phyloP scores from a whole-genome alignment of 2,797 vertebrate species.

The Hyperoplus immaculatus region DNA sequence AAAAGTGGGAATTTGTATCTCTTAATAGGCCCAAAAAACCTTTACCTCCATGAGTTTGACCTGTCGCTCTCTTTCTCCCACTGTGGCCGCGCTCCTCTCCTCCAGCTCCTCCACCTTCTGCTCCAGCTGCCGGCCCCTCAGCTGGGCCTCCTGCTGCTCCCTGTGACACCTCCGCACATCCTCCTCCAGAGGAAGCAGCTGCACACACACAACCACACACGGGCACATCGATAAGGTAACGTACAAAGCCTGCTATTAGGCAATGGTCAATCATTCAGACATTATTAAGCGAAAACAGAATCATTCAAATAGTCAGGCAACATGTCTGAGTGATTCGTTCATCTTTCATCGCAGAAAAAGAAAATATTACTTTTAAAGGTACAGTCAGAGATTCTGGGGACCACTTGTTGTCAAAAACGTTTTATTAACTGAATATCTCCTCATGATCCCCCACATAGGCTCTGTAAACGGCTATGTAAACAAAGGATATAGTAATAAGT shows the following conservation, averaged over 20 bases:
- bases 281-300: background rate
- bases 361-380: no score
- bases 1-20: no score
- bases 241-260: background rate
- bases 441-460: no score
- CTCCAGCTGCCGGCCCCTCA: constrained; percentile 89
- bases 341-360: no score
- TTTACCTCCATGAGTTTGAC: constrained; percentile 94
- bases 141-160: constrained; percentile 90
- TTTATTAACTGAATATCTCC: no score
- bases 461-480: no score
- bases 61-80: constrained; percentile 89
- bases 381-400: no score
- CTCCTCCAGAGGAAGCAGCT: constrained; percentile 92
- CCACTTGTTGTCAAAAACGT: no score
- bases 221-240: constrained; percentile 38
- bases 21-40: no score
- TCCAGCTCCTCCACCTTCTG: constrained; percentile 91
- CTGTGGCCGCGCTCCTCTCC: constrained; percentile 85
- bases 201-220: constrained; percentile 51
- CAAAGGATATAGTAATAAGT: no score
- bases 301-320: background rate
- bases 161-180: constrained; percentile 87
- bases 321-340: background rate
- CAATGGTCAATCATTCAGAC: background rate